Evolutionary conservation across 2,888 invertebrate species (phyloP), one percentile per base, ranked within the genome.

Genomic region (Rotaria magnacalcarata): DNA sequence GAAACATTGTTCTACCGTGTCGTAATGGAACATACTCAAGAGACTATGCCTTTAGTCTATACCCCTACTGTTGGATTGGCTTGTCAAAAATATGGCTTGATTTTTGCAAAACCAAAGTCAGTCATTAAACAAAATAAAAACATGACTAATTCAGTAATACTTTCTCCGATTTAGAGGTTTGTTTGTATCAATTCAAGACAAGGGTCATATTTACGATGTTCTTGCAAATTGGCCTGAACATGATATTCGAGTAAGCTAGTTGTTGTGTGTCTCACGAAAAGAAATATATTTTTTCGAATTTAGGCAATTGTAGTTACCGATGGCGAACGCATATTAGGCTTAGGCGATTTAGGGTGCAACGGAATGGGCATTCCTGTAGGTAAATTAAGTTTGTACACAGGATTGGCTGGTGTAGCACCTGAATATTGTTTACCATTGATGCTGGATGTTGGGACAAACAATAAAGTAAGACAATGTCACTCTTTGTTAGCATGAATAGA

Each of bases 291-390:
- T 0, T 52, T 14, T 11, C 14, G 11, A 11, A 52, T 52, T 16
- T 14, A 52, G 52, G 92, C 92, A 5, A 91, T 93, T 86, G 96
- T 96, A 19, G 97, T 98, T 80, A 99, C 99, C 0, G 99, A 99
- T 91, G 99, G 99, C 27, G 98, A 99, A 91, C 93, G 99, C 86
- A 99, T 99, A 90, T 93, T 99, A 86, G 99, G 99, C 8, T 93
- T 99, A 86, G 99, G 99, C 4, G 99, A 99, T 92, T 93, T 98
- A 88, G 99, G 99, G 14, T 96, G 96, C 6, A 95, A 95, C 90
- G 99, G 99, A 21, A 99, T 99, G 97, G 99, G 98, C 87, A 99
- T 99, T 89, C 98, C 99, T 0, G 94, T 97, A 74, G 99, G 99
- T 88, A 99, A 99, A 92, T 92, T 99, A 88, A 94, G 97, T 6